Conservation (phyloP, 53 echinoderm and acorn worm species). For the Paracentrotus lividus region DNA sequence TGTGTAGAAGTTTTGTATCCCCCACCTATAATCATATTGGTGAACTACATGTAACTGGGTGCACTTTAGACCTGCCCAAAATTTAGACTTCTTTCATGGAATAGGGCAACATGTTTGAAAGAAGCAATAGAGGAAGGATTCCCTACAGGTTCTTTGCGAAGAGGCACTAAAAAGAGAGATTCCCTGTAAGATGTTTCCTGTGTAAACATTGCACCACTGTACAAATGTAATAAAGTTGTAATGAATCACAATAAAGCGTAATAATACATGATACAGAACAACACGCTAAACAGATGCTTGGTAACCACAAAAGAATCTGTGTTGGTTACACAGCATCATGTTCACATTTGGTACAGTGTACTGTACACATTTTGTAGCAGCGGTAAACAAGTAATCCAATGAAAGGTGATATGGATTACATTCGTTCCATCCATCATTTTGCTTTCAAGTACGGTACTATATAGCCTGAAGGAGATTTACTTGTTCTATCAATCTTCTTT, state of each 20-base stretch:
- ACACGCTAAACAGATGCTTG: not conserved
- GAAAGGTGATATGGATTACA: slow-evolving; percentile 19
- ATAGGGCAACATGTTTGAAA: too few relatives aligned
- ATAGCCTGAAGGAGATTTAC: not conserved
- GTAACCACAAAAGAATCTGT: not conserved
- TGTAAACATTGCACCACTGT: not conserved
- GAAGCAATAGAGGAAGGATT: too few relatives aligned
- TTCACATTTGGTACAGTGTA: not conserved
- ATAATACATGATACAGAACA: not conserved
- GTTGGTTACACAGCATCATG: not conserved
- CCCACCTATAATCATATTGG: too few relatives aligned
- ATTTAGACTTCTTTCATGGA: too few relatives aligned
- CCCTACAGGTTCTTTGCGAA: not conserved
- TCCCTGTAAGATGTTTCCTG: not conserved
- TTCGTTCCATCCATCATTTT: slow-evolving; percentile 11
- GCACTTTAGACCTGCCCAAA: too few relatives aligned
- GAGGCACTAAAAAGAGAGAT: not conserved
- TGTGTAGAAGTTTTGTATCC: too few relatives aligned
- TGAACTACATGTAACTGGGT: too few relatives aligned
- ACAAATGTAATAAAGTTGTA: slow-evolving; percentile 13
- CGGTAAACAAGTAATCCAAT: not conserved
- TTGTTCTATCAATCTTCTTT: not conserved
- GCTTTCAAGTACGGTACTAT: not conserved
- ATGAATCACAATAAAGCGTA: not conserved
- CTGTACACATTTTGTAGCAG: not conserved